Conservation (phyloP, 2,113 vertebrate genomes). For the Burhinus bistriatus region DNA sequence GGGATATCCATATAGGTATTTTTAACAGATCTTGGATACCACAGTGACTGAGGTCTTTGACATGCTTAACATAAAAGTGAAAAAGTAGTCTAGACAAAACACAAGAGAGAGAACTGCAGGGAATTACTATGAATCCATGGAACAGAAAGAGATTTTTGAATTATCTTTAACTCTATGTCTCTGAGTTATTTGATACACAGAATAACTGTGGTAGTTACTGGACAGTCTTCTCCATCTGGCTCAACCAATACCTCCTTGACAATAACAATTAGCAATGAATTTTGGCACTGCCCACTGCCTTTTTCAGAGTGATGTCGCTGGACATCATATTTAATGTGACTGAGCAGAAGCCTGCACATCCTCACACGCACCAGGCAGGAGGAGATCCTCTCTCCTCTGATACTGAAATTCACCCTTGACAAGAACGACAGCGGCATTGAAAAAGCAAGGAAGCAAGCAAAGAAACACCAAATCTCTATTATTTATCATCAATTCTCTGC, state of each 20-base stretch:
- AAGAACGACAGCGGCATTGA: not conserved
- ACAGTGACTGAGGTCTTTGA: not conserved
- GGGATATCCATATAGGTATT: not conserved
- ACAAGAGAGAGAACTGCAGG: not conserved
- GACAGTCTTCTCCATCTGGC: not conserved
- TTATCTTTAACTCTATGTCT: not conserved
- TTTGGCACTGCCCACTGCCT: not conserved
- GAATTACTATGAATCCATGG: not conserved
- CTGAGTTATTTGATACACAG: not conserved
- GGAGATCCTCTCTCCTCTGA: not conserved
- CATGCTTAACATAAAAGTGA: not conserved
- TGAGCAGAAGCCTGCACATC: not conserved
- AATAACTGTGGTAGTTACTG: not conserved
- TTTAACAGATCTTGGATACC: not conserved
- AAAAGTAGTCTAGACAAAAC: not conserved
- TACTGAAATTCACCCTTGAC: not conserved
- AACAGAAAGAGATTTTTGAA: not conserved
- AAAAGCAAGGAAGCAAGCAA: not conserved
- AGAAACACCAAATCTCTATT: not conserved
- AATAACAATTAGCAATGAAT: not conserved
- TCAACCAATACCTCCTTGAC: not conserved
- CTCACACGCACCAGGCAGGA: not conserved
- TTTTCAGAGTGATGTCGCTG: not conserved
- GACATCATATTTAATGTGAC: not conserved
- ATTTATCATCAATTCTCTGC: not conserved